phyloP scores from a whole-genome alignment of 2,113 vertebrate species.

The Saguinus midas region DNA sequence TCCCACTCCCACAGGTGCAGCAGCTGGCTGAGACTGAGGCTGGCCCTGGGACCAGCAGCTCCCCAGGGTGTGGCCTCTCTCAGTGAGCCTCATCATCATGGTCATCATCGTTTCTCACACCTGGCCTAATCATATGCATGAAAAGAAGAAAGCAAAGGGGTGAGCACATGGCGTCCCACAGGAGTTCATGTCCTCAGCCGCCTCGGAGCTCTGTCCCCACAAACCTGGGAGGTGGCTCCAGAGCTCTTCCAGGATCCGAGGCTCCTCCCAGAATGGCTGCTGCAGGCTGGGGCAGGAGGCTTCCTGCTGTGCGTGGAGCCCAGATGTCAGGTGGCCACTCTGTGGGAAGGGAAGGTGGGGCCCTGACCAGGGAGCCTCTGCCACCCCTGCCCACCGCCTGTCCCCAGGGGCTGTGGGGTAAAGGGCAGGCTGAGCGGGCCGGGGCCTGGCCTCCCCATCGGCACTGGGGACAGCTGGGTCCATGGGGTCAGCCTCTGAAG shows the following conservation, averaged over 20 bases:
- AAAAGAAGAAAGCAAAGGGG: accelerated
- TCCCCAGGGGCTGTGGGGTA: too few relatives aligned
- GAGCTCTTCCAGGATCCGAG: not conserved
- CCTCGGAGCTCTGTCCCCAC: too few relatives aligned
- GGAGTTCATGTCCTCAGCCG: too few relatives aligned
- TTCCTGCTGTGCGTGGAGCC: not conserved
- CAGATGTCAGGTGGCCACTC: not conserved
- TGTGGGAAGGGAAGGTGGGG: not conserved
- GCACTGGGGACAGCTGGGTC: too few relatives aligned
- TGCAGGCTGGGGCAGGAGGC: too few relatives aligned
- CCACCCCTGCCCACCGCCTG: too few relatives aligned
- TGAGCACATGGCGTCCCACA: not conserved
- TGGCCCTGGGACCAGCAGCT: not conserved
- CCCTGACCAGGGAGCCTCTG: not conserved
- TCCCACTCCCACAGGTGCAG: not conserved
- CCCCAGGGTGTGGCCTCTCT: too few relatives aligned
- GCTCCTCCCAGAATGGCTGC: not conserved
- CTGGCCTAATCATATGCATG: accelerated
- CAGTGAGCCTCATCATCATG: too few relatives aligned
- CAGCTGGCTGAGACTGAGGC: accelerated
- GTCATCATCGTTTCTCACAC: accelerated
- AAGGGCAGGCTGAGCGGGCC: too few relatives aligned
- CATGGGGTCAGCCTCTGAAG: too few relatives aligned
- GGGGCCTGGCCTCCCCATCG: not conserved
- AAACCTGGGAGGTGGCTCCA: not conserved